Evolutionary conservation across 30 jellyfish, hydroid and myxozoan species (phyloP).

Genomic region (Pseudorhiza aurosa): DNA sequence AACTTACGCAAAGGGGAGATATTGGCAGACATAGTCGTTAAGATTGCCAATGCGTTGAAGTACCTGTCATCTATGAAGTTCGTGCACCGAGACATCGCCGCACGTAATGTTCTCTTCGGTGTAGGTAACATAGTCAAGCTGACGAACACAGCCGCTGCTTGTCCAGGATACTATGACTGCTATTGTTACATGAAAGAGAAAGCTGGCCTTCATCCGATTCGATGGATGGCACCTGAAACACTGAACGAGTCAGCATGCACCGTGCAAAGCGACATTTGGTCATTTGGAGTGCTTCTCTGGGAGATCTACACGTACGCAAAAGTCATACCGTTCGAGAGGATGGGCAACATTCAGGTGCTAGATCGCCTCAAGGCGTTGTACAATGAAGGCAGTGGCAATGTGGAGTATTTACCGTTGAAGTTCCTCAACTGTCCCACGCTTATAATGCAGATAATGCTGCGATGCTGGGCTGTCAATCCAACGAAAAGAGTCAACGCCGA

Average conservation of each 20-base stretch:
- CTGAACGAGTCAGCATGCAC: slow-evolving; percentile 43
- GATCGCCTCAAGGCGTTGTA: slow-evolving; percentile 45
- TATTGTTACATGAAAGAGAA: slow-evolving; percentile 70
- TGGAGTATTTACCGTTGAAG: slow-evolving; percentile 66
- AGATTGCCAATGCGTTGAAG: slow-evolving; percentile 69
- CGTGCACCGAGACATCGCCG: slow-evolving; percentile 76
- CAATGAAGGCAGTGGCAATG: slow-evolving; percentile 24
- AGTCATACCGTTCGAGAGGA: slow-evolving; percentile 60
- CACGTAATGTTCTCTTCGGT: slow-evolving; percentile 68
- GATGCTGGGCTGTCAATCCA: slow-evolving; percentile 71
- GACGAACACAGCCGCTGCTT: slow-evolving; percentile 84
- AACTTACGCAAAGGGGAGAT: slow-evolving; percentile 55
- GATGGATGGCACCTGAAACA: slow-evolving; percentile 89
- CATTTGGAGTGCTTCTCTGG: slow-evolving; percentile 87
- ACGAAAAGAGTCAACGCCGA: slow-evolving; percentile 65
- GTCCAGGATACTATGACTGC: slow-evolving; percentile 82
- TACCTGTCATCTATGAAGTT: slow-evolving; percentile 63
- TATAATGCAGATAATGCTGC: slow-evolving; percentile 55
- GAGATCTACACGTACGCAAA: slow-evolving; percentile 71
- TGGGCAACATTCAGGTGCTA: slow-evolving; percentile 58
- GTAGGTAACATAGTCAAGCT: slow-evolving; percentile 69
- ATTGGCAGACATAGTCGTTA: slow-evolving; percentile 59
- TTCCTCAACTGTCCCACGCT: slow-evolving; percentile 69
- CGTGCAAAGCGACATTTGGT: slow-evolving; percentile 76
- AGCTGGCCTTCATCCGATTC: slow-evolving; percentile 67